These are phyloP conservation scores for Aricia agestis DNA, from an alignment of 1,140 invertebrate genomes.

Conservation along the genomic window DNA sequence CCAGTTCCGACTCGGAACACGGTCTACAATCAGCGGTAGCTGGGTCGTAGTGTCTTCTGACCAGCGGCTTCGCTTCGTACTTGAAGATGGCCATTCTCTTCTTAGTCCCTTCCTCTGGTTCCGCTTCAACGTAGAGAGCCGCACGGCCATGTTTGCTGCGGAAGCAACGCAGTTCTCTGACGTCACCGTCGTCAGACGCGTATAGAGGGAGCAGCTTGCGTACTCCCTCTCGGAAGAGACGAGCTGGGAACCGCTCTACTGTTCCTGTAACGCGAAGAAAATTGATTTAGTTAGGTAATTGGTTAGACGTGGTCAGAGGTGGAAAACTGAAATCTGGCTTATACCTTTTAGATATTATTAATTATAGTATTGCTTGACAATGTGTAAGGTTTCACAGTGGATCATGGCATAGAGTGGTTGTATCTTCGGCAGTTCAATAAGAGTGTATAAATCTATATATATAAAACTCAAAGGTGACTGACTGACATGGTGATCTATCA, in stretches of 20 bases:
- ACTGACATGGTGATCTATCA: too few relatives aligned
- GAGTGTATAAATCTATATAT: too few relatives aligned
- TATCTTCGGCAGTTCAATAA: too few relatives aligned
- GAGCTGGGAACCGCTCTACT: conserved; percentile 73
- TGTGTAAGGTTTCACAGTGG: too few relatives aligned
- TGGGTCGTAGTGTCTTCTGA: conserved; percentile 73
- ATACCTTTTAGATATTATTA: too few relatives aligned
- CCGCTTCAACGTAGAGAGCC: conserved; percentile 84
- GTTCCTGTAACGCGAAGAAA: conserved; percentile 39
- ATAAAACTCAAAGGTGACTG: too few relatives aligned
- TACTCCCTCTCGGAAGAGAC: conserved; percentile 83
- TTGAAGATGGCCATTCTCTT: conserved; percentile 78
- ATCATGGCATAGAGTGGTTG: too few relatives aligned
- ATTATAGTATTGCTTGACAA: too few relatives aligned
- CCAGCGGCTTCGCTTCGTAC: conserved; percentile 81
- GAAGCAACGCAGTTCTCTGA: conserved; percentile 80
- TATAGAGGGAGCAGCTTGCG: conserved; percentile 80
- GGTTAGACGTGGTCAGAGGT: too few relatives aligned
- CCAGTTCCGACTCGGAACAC: conserved; percentile 84
- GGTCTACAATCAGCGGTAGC: conserved; percentile 85
- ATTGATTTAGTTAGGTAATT: not conserved
- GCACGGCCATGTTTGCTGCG: conserved; percentile 81
- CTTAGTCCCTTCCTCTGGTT: conserved; percentile 64
- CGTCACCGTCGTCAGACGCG: conserved; percentile 78
- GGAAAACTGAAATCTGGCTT: too few relatives aligned